Conservation (phyloP, 2,797 vertebrate species). For the Meda fulgida region DNA sequence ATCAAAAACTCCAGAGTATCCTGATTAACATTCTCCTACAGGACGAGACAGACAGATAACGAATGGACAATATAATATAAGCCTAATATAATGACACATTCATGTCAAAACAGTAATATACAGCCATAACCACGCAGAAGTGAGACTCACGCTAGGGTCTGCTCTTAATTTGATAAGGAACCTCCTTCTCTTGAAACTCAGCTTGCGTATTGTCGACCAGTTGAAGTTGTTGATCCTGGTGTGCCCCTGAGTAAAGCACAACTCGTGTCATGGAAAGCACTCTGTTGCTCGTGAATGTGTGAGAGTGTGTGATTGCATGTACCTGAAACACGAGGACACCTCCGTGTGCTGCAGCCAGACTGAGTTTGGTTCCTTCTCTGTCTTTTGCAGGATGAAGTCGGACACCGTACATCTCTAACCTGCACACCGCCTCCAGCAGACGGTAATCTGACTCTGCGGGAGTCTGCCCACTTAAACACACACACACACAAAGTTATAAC, state of each 20-base stretch:
- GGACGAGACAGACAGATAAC: background rate
- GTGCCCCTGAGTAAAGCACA: constrained; percentile 80
- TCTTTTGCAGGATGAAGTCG: constrained; percentile 95
- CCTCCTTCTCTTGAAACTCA: constrained; percentile 98
- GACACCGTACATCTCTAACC: constrained; percentile 95
- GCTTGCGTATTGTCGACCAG: constrained; percentile 97
- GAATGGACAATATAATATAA: background rate
- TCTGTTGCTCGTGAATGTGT: background rate
- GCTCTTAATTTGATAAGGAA: constrained; percentile 96
- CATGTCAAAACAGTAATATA: background rate
- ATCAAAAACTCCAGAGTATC: constrained; percentile 97
- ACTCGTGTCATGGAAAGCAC: background rate
- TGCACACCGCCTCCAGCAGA: constrained; percentile 91
- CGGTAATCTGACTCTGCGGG: constrained; percentile 97
- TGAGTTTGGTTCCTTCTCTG: constrained; percentile 91
- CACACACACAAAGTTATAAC: constrained; percentile 39
- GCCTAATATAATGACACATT: background rate
- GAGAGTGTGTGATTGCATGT: constrained; percentile 29
- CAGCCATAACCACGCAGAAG: background rate
- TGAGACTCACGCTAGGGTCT: constrained; percentile 89
- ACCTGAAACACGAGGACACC: constrained; percentile 98
- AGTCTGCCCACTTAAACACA: constrained; percentile 86
- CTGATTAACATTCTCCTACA: constrained; percentile 87
- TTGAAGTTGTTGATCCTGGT: constrained; percentile 98
- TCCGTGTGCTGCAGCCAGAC: constrained; percentile 91